Evolutionary conservation across 2,797 vertebrate species (phyloP).

Genomic region (Muscicapa striata): DNA sequence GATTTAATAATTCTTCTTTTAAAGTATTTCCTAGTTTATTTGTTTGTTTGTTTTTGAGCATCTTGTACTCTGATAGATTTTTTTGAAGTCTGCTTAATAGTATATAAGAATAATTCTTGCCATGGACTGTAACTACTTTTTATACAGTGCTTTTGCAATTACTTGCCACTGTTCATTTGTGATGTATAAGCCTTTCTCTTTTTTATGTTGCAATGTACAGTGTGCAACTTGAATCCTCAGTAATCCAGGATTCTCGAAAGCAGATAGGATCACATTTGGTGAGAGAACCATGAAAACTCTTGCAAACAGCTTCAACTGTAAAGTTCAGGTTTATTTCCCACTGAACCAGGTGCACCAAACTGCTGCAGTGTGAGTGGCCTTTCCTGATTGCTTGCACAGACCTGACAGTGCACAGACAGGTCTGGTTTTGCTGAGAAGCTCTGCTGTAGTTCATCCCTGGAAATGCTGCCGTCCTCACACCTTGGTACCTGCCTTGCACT

Average conservation of each 20-base stretch:
- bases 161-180: background rate
- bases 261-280: background rate
- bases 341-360: background rate
- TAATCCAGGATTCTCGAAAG: background rate
- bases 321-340: background rate
- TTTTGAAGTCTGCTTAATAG: background rate
- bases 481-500: background rate
- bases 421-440: background rate
- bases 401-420: background rate
- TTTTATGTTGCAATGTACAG: background rate
- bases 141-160: background rate
- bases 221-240: background rate
- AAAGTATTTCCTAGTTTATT: background rate
- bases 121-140: background rate
- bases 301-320: background rate
- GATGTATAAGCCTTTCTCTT: background rate
- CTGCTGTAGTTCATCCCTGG: background rate
- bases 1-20: background rate
- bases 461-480: background rate
- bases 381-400: background rate
- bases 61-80: background rate
- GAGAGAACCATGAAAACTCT: background rate
- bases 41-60: background rate
- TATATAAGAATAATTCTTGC: background rate
- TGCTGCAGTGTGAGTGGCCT: background rate